Conservation (phyloP, 2,888 invertebrate genomes). For the Lycia hirtaria region DNA sequence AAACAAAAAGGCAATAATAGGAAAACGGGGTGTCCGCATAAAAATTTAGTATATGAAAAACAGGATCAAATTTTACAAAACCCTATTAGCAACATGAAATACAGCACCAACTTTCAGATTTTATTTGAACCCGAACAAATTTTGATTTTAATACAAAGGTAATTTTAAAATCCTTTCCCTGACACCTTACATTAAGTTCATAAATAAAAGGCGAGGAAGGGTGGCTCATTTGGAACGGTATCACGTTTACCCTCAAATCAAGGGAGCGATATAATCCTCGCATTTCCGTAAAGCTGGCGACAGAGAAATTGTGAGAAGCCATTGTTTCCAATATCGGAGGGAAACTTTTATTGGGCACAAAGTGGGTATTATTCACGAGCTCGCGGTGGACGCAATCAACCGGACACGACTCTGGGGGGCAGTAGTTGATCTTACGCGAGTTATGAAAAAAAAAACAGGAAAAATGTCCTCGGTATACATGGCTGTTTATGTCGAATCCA, state of each 20-base stretch:
- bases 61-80: too few species aligned
- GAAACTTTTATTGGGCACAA: constrained; percentile 83
- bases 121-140: neutral
- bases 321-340: constrained; percentile 83
- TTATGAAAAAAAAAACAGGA: neutral
- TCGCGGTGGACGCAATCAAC: constrained; percentile 77
- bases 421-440: constrained; percentile 10
- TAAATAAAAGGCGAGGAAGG: constrained; percentile 51
- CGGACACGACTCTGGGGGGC: constrained; percentile 46
- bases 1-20: too few species aligned
- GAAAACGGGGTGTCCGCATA: too few species aligned
- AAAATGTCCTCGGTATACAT: neutral
- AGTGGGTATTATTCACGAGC: constrained; percentile 82
- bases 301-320: constrained; percentile 78
- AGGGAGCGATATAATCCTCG: constrained; percentile 75
- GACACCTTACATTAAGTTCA: constrained; percentile 40
- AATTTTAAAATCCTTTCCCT: constrained; percentile 23
- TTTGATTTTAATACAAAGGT: neutral
- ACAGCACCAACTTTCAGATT: too few species aligned
- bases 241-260: constrained; percentile 79
- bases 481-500: too few species aligned
- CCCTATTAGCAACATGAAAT: too few species aligned
- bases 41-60: too few species aligned
- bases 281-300: constrained; percentile 66
- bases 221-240: constrained; percentile 69